Base-by-base conservation (phyloP, 1,140 invertebrate genomes). In the Nomia melanderi region DNA sequence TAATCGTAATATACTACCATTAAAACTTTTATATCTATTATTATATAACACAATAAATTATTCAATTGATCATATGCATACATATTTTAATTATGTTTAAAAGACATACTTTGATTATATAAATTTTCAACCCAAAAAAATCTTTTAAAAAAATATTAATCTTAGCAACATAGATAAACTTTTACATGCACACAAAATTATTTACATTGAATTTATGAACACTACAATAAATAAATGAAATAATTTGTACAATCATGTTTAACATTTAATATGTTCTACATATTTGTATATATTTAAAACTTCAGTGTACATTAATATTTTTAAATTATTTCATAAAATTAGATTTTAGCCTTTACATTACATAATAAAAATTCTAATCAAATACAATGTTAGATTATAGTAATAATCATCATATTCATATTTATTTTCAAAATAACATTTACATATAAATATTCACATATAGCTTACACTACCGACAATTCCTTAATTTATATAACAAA, bases 321-420 rank as follows among this genome's bases (percentile, higher is more conserved):
- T 36, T 8, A 27, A 54, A 54, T 27, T 54, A 27, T 54, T 54
- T 54, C 1, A 54, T n/a, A 27, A 27, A 17, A 56, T 56, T 25
- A 56, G 3, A 29, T 27, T 29, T 29, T 11, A 27, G 25, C 53
- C 53, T 56, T 9, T 27, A 27, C 20, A 36, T 60, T 60, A 60
- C 8, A 33, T 36, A 60, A 60, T 60, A 36, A n/a, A 59, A 60
- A 36, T 60, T 60, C 33, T 36, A 60, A 60, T 33, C 8, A 36
- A 60, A n/a, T 36, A 36, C 14, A 36, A 60, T 36, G 2, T 36
- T 23, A 4, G 7, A 36, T 36, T 23, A 4, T 60, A 60, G 11
- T 14, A 17, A 23, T 36, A 60, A 60, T 23, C 12, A 60, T 23
- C 12, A 36, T 12, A 36, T 11, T 59, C 20, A 3, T n/a, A 33